Base-by-base conservation (phyloP, 2,888 invertebrate species). In the Amblyjoppa proteus region DNA sequence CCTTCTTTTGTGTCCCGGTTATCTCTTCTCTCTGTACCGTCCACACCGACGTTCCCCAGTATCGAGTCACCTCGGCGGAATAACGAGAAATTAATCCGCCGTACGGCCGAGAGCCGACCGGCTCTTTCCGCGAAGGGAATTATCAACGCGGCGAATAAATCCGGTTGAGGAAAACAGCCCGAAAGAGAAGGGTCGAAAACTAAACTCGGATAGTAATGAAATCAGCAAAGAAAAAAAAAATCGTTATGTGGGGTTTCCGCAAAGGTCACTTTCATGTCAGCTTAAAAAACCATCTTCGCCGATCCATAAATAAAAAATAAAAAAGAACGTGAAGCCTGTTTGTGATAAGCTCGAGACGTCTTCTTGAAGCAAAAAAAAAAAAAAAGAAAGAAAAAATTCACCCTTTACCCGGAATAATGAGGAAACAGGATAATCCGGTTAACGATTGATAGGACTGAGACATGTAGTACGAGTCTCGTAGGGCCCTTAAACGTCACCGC, bases 21-120 rank as follows among this genome's bases (percentile, higher is more conserved):
- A 34, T 38, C 80, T 74, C 69, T 64, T 66, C 80, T 71, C n/a
- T 71, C 71, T 73, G 34, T 74, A 71, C 78, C 38, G 38, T 34
- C 38, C 73, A 38, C 51, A 56, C 45, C 70, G 68, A 68, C 71
- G 70, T 81, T 78, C 56, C 61, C 25, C 76, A 66, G 78, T 75
- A 38, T 74, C 61, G 69, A 83, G 53, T 25, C 69, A 83, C 69
- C 51, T 61, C 76, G 73, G 71, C 45, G 83, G 83, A 85, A 85
- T 83, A 85, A 85, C 83, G 83, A 83, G 85, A 80, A 83, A 80
- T 85, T 85, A 83, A 85, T 85, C 69, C 73, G 76, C 73, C 83
- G 69, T 85, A 80, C 73, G 80, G 69, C 28, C 64, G 58, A 68
- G 61, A 58, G 58, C 28, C 34, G 51, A 49, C 56, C 38, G 38